Conservation (phyloP, 2,888 invertebrate genomes). For the Pyralis farinalis region DNA sequence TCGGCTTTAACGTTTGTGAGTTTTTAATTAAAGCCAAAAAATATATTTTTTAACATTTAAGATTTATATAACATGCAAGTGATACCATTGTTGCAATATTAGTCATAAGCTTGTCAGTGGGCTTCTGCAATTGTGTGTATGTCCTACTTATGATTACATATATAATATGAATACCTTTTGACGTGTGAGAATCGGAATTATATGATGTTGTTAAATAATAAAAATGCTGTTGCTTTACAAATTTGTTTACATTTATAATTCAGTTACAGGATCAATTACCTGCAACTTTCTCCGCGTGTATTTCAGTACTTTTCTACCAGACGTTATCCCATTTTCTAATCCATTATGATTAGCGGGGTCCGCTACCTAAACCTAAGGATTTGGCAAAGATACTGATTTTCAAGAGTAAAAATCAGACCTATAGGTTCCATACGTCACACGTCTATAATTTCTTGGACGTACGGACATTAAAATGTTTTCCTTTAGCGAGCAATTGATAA, state of each 20-base stretch:
- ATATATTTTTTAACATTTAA: constrained; percentile 26
- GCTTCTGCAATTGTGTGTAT: constrained; percentile 44
- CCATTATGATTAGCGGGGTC: too few relatives aligned
- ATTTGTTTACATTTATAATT: constrained; percentile 26
- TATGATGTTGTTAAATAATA: constrained; percentile 72
- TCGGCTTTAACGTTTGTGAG: constrained; percentile 14
- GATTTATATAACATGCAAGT: constrained; percentile 59
- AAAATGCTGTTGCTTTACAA: constrained; percentile 73
- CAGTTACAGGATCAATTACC: too few relatives aligned
- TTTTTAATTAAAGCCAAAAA: constrained; percentile 5
- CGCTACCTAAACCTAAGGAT: too few relatives aligned
- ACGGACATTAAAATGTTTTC: too few relatives aligned
- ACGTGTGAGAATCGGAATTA: constrained; percentile 37
- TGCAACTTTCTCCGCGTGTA: too few relatives aligned
- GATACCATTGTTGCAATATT: constrained; percentile 78
- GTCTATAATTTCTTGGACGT: too few relatives aligned
- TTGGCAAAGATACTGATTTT: too few relatives aligned
- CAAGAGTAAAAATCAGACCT: too few relatives aligned
- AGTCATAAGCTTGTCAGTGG: constrained; percentile 56
- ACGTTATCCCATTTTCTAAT: too few relatives aligned
- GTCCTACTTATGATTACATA: constrained; percentile 33
- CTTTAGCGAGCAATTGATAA: too few relatives aligned
- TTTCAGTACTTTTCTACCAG: too few relatives aligned
- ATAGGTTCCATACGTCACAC: too few relatives aligned
- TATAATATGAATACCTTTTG: constrained; percentile 21